Percentiles rank a stretch among this genome's conserved stretches.
These are phyloP conservation scores for Cynopterus brachyotis DNA, from an alignment of 2,113 vertebrate species.

Conservation along the genomic window DNA sequence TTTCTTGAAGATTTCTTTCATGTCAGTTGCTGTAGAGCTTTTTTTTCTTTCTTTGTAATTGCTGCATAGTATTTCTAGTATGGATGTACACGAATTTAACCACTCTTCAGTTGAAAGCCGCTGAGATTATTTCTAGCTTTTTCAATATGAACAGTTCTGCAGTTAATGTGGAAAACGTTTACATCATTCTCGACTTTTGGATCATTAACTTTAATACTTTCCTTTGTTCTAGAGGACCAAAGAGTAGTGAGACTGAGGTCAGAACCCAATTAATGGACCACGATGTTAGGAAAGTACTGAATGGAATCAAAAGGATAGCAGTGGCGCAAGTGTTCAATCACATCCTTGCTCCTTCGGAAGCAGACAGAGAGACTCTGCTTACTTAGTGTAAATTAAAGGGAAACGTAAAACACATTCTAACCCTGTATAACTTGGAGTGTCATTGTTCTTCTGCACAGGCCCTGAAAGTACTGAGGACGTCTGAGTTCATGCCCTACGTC, in stretches of 20 bases:
- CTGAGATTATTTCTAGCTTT: constrained; percentile 24
- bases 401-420: not conserved
- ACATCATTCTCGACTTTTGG: not conserved
- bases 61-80: constrained; percentile 17
- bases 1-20: constrained; percentile 42
- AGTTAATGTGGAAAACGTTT: not conserved
- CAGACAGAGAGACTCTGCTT: not conserved
- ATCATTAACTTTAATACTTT: constrained; percentile 13
- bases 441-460: constrained; percentile 85
- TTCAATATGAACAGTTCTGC: not conserved
- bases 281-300: not conserved
- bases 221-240: not conserved
- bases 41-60: constrained; percentile 31
- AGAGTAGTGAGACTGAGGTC: not conserved
- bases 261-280: not conserved
- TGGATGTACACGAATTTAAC: not conserved
- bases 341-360: not conserved
- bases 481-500: constrained; percentile 98
- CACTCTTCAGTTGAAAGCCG: not conserved
- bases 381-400: not conserved
- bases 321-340: not conserved
- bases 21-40: not conserved
- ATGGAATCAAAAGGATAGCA: not conserved
- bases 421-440: not conserved
- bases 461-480: constrained; percentile 95